Conservation (phyloP, 2,113 vertebrate species). For the Mormyrus lacerda region DNA sequence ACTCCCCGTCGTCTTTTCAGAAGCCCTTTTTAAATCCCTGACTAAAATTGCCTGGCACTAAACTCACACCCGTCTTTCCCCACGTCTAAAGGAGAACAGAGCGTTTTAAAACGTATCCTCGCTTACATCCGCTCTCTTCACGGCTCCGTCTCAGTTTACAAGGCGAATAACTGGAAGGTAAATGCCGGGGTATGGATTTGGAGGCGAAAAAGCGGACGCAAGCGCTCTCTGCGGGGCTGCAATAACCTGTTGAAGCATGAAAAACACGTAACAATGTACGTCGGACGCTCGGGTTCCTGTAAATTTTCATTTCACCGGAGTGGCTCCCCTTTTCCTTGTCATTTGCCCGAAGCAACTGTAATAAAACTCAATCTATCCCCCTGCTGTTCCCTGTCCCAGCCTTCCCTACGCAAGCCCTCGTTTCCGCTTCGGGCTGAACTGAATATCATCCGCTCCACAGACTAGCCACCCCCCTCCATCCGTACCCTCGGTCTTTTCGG, state of each 20-base stretch:
- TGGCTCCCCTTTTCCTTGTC: neutral
- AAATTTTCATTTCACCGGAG: slow-evolving; percentile 10
- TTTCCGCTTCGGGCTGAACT: neutral
- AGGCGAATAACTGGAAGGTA: neutral
- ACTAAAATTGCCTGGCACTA: neutral
- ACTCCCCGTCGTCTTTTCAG: neutral
- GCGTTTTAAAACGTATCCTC: neutral
- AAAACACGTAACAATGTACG: neutral
- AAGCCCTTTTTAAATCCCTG: neutral
- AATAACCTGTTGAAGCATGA: slow-evolving; percentile 46
- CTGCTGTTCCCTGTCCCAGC: neutral
- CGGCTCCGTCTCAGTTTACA: neutral
- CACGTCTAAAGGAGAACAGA: neutral
- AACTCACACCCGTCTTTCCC: neutral
- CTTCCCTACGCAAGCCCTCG: neutral
- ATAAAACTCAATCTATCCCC: neutral
- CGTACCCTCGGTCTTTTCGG: slow-evolving; percentile 4
- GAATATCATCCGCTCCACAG: neutral
- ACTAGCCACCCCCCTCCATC: slow-evolving; percentile 24
- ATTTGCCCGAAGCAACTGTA: neutral
- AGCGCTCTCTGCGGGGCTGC: neutral
- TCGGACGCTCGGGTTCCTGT: neutral
- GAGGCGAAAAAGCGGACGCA: neutral
- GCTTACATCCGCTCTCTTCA: neutral
- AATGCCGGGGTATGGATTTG: neutral